Conservation (phyloP, 2,113 vertebrate genomes). For the Ceyx cyanopectus region DNA sequence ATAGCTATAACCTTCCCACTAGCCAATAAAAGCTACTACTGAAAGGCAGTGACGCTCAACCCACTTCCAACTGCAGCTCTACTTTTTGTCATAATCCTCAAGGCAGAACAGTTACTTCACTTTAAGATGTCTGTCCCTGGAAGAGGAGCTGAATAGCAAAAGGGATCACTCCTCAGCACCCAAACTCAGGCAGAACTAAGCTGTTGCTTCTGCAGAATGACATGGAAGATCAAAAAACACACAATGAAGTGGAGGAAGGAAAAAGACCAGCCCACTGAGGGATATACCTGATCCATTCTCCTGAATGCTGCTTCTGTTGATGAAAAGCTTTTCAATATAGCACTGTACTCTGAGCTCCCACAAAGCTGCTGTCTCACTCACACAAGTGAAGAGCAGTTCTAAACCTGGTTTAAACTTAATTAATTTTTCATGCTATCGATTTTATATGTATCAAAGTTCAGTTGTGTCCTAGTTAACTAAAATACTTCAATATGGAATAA, state of each 20-base stretch:
- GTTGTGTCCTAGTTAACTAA: not conserved
- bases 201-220: not conserved
- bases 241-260: not conserved
- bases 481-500: not conserved
- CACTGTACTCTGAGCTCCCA: not conserved
- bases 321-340: not conserved
- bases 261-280: not conserved
- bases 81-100: not conserved
- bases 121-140: fast-evolving
- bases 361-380: not conserved
- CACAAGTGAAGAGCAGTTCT: not conserved
- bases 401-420: not conserved
- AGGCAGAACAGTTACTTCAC: not conserved
- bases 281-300: not conserved
- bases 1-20: not conserved
- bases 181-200: not conserved
- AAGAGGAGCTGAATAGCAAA: not conserved
- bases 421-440: not conserved
- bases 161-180: not conserved
- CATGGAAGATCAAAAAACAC: not conserved
- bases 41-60: not conserved
- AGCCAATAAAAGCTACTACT: not conserved
- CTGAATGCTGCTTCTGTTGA: not conserved
- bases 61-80: not conserved
- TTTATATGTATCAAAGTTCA: not conserved